Evolutionary conservation across 2,797 vertebrate species (phyloP).

Genomic region (Crypturellus tataupa): DNA sequence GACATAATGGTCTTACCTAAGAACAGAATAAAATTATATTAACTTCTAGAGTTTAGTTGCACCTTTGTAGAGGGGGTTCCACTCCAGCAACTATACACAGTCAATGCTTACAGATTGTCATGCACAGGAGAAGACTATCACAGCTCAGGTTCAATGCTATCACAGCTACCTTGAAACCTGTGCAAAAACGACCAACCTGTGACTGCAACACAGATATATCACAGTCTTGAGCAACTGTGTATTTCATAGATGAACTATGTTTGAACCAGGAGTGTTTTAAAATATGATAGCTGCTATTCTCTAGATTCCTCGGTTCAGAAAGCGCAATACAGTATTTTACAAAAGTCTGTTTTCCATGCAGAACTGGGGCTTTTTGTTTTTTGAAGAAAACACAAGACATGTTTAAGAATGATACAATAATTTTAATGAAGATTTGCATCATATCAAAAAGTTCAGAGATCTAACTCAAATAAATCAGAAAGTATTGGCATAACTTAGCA

Average conservation of each 20-base stretch:
- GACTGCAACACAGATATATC: not conserved
- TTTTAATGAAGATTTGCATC: not conserved
- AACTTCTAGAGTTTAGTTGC: not conserved
- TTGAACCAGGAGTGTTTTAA: not conserved
- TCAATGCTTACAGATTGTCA: not conserved
- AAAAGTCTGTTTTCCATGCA: not conserved
- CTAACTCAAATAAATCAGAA: not conserved
- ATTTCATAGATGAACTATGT: not conserved
- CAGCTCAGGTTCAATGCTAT: not conserved
- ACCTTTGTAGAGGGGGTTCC: not conserved
- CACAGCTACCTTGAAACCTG: not conserved
- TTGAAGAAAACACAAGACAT: not conserved
- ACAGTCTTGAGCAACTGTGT: not conserved
- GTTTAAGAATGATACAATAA: not conserved
- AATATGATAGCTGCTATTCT: not conserved
- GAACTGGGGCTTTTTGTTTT: not conserved
- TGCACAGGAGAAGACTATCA: not conserved
- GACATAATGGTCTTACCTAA: not conserved
- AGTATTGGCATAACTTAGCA: not conserved
- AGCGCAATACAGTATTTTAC: not conserved
- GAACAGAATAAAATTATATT: not conserved
- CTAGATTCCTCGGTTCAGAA: not conserved
- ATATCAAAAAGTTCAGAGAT: not conserved
- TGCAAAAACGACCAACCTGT: not conserved
- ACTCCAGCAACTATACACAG: fast-evolving